phyloP scores from a whole-genome alignment of 1,140 invertebrate species.

The Scaptodrosophila lebanonensis region DNA sequence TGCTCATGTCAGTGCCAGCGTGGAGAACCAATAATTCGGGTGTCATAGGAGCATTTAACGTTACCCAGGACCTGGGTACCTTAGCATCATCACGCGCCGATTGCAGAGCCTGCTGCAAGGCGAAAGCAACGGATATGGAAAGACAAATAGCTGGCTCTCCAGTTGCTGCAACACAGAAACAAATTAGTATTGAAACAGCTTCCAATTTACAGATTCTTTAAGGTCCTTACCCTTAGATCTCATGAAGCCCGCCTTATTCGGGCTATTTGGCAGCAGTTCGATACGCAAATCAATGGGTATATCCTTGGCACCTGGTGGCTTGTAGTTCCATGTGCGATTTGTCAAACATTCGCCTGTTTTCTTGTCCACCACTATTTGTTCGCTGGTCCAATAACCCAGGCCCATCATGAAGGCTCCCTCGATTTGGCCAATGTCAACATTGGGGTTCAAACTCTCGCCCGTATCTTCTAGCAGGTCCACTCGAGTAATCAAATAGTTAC shows the following conservation, averaged over 20 bases:
- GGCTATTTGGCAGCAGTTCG: conserved; percentile 84
- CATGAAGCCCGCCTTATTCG: conserved; percentile 84
- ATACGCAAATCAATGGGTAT: conserved; percentile 90
- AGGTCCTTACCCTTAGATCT: conserved; percentile 85
- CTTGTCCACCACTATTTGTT: conserved; percentile 83
- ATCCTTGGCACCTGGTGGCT: conserved; percentile 87
- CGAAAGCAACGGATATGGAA: conserved; percentile 82
- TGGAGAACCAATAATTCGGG: conserved; percentile 76
- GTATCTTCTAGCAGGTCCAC: conserved; percentile 87
- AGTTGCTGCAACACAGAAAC: conserved; percentile 78
- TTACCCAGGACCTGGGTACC: conserved; percentile 77
- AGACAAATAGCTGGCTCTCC: conserved; percentile 89
- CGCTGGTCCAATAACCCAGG: conserved; percentile 86
- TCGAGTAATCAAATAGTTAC: conserved; percentile 81
- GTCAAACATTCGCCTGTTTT: conserved; percentile 84
- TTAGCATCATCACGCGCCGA: conserved; percentile 82
- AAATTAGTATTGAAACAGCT: conserved; percentile 45
- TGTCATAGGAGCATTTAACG: conserved; percentile 78
- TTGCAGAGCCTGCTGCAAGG: conserved; percentile 84
- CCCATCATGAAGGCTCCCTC: conserved; percentile 90
- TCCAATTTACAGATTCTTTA: background rate
- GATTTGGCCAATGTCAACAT: conserved; percentile 89
- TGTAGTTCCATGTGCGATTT: conserved; percentile 89
- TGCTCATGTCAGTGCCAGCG: conserved; percentile 56
- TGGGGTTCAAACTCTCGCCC: conserved; percentile 85